phyloP scores from a whole-genome alignment of 2,888 invertebrate species.

The Mythimna pallens region DNA sequence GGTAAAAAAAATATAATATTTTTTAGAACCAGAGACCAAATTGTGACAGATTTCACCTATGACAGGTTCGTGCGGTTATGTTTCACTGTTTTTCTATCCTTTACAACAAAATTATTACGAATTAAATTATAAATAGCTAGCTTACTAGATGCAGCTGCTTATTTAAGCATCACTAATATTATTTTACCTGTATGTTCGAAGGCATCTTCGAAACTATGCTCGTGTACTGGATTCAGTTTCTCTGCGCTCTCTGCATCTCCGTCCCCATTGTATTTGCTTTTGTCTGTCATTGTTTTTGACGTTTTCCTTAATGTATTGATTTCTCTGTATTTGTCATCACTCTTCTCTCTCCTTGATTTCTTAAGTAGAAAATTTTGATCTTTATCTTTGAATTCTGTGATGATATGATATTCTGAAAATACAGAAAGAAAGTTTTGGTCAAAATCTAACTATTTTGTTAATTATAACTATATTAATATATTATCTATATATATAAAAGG shows the following conservation, averaged over 20 bases:
- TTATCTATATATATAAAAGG: too few relatives aligned
- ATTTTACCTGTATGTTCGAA: constrained; percentile 84
- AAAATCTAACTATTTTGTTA: neutral
- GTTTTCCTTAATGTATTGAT: constrained; percentile 3
- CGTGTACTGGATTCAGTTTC: constrained; percentile 65
- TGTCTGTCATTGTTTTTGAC: constrained; percentile 63
- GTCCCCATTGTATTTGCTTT: constrained; percentile 64
- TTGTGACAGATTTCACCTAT: too few relatives aligned
- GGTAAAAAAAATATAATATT: too few relatives aligned
- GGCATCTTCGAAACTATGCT: constrained; percentile 84
- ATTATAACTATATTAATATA: too few relatives aligned
- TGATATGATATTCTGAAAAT: constrained; percentile 13
- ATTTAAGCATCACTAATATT: neutral
- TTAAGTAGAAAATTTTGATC: neutral
- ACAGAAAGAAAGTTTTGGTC: neutral
- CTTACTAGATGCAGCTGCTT: neutral
- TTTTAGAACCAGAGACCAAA: neutral
- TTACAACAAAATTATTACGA: neutral
- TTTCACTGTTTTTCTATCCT: neutral
- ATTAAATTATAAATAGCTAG: too few relatives aligned
- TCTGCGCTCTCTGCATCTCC: constrained; percentile 71
- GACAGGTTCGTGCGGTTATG: neutral
- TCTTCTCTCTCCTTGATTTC: neutral
- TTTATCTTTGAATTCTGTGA: neutral
- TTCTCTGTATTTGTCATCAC: constrained; percentile 37